Base-by-base conservation (phyloP, 2,888 invertebrate species). In the Drosophila quinaria region DNA sequence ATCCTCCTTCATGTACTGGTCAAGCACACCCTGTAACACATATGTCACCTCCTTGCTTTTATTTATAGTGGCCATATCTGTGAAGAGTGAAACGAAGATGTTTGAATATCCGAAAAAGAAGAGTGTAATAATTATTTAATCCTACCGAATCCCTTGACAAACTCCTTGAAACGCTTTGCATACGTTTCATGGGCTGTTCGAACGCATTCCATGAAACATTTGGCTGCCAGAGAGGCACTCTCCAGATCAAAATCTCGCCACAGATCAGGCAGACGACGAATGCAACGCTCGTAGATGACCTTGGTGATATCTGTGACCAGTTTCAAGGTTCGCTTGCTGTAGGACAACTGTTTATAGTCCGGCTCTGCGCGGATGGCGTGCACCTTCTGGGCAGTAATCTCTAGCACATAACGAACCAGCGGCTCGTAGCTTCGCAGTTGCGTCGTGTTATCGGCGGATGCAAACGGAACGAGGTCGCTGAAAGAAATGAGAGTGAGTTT, bases 381-480 rank as follows among this genome's bases (percentile, higher is more conserved):
- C 3, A 92, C 74, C 39, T 87, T 89, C 2, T 58, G 50, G 0
- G 80, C 72, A 0, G 91, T 68, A 6, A 89, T 74, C 80, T 94
- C 93, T 29, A 95, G 87, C 10, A 94, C 91, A 78, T 94, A 95
- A n/a, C 93, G 93, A 66, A 94, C 94, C 44, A 95, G 92, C 8
- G 94, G 94, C 0, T 91, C 89, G 55, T 94, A 93, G 11, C 93
- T 92, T 80, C 94, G 93, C 31, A 95, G 80, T 33, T 92, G 77
- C 33, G 90, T 92, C 0, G 93, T 91, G 66, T 94, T 92, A 13
- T 93, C 92, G 1, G 91, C 78, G 2, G 93, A 91, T 1, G 94
- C 92, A 94, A 94, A 95, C 6, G 93, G 84, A 3, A 94, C 93
- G 11, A 92, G 89, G 17, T 94, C 93, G 65, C 94, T 94, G 59